Evolutionary conservation across 1,140 invertebrate species (phyloP).

Genomic region (Zaprionus lachaisei): DNA sequence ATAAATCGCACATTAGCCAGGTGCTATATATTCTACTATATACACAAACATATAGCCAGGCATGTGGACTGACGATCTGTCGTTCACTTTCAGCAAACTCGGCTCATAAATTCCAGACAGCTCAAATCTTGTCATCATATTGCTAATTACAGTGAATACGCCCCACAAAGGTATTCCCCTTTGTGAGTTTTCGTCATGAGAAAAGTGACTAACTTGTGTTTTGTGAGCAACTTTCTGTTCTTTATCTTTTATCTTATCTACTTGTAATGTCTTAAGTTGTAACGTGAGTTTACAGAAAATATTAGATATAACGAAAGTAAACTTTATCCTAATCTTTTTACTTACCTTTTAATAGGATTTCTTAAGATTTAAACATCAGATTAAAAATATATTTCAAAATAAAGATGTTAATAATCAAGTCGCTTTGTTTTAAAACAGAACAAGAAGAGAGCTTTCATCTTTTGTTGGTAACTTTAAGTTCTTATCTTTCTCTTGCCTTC

Average conservation of each 20-base stretch:
- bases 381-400: too few relatives aligned
- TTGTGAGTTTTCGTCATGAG: neutral
- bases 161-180: neutral
- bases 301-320: too few relatives aligned
- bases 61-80: neutral
- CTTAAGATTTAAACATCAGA: too few relatives aligned
- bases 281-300: too few relatives aligned
- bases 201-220: neutral
- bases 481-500: neutral
- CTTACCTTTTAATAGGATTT: too few relatives aligned
- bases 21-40: conserved; percentile 5
- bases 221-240: neutral
- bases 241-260: neutral
- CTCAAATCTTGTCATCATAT: neutral
- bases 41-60: neutral
- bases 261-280: too few relatives aligned
- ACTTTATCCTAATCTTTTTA: too few relatives aligned
- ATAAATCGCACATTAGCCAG: conserved; percentile 10
- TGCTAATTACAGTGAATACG: neutral
- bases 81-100: neutral
- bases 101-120: conserved; percentile 23
- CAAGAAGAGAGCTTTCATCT: neutral
- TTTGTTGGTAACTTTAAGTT: neutral
- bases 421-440: too few relatives aligned
- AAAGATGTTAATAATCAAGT: too few relatives aligned